Evolutionary conservation across 2,888 invertebrate species (phyloP), one percentile per base, ranked within the genome.

Genomic region (Netelia virgata): DNA sequence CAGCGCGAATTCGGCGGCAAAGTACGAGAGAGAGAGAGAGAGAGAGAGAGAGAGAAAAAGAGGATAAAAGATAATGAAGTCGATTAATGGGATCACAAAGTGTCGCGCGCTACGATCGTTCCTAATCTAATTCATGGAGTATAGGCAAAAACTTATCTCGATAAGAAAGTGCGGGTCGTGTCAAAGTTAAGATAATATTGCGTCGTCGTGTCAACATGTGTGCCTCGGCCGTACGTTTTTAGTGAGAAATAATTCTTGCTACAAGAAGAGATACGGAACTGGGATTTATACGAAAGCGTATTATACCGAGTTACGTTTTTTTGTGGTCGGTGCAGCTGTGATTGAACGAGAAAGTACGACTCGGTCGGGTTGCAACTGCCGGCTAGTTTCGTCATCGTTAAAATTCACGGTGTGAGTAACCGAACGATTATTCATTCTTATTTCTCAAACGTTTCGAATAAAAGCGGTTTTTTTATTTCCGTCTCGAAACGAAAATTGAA

Each of bases 381-480:
- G 47, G 14, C 47, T 47, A 36, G 47, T 47, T 61, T 18, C 18
- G 10, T 61, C 73, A 23, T 64, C 64, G 16, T 55, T 63, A 18
- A 61, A 55, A 73, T 69, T 78, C 47, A 43, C 23, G 68, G 73
- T 73, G 77, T 82, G 66, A 70, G 76, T 50, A 43, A n/a, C n/a
- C 14, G 11, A 79, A 70, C n/a, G 43, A 76, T 69, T 61, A 41
- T 69, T 41, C 36, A 36, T 36, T 36, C 36, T 36, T 36, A 6
- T 6, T 36, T 36, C 6, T 36, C 36, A 36, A 36, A 36, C 6
- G 36, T 36, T 36, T 36, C 36, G 36, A 36, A 6, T 6, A 1
- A 36, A 28, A 28, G 3, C 28, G 28, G 3, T 3, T 28, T 28
- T 28, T 28, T 28, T 28, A 28, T 28, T 28, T 28, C 3, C 28